Evolutionary conservation across 2,797 vertebrate genomes (phyloP), one percentile per base, ranked within the genome.

Genomic region (Atherinosoma microstoma): DNA sequence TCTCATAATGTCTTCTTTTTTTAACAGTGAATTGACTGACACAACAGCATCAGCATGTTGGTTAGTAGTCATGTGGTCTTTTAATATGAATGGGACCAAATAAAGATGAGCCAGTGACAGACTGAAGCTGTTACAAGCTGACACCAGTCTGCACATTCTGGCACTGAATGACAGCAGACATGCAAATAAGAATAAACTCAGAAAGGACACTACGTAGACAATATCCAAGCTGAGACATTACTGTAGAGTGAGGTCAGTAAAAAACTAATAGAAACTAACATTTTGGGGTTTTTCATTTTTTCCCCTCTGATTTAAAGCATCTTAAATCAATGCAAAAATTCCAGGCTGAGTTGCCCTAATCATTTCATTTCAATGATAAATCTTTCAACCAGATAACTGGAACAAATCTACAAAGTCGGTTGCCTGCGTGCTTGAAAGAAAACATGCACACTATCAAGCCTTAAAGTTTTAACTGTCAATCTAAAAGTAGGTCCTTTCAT

Each of bases 61-160:
- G 27, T 54, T 57, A 75, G n/a, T 45, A 8, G 11, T 73, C 81
- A 78, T 63, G 64, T 4, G 62, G 38, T 74, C 68, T 42, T 32
- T 72, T 68, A 76, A 34, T 62, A 68, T 73, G 74, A 65, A 53
- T 47, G 53, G 51, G 15, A 38, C 22, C 53, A 76, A 70, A 76
- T 42, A 35, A 84, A 83, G 69, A 83, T 0, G 3, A 59, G 47
- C 29, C 67, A 30, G 84, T 79, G 82, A 84, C 76, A 80, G 79
- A 73, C 83, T 49, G 84, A 65, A 84, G 42, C 84, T 58, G 82
- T 80, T 85, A 90, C 86, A 66, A 85, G 60, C 83, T 84, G 91
- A 88, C 89, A 93, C 89, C 80, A 63, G 57, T 60, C 70, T 77
- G 66, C 70, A 70, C 70, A 30, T 35, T 54, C 70, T 83, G 69